A percentile compares a stretch with the other conserved stretches of the same genome.
Evolutionary conservation across 2,888 invertebrate species (phyloP).

Genomic region (Drosophila yooni): DNA sequence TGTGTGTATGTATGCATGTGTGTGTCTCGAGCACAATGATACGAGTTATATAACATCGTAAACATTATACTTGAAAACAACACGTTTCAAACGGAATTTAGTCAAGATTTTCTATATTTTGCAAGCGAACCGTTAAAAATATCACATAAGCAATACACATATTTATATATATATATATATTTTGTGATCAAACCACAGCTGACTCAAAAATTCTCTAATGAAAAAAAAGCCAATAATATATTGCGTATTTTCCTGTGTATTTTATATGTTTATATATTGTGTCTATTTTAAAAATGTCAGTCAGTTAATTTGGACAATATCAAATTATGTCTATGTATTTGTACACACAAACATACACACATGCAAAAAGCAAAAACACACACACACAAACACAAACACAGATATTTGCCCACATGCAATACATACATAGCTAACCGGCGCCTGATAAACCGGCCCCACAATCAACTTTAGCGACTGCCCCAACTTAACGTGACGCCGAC

Average conservation of each 20-base stretch:
- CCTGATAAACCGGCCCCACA: slow-evolving; percentile 77
- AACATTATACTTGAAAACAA: background rate
- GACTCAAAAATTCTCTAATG: background rate
- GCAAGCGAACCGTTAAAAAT: background rate
- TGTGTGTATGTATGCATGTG: background rate
- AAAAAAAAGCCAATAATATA: background rate
- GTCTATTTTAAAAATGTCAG: background rate
- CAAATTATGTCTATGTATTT: background rate
- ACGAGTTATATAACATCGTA: background rate
- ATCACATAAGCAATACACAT: background rate
- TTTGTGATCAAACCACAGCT: background rate
- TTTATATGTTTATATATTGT: background rate
- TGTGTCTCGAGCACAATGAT: background rate
- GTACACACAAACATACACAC: background rate
- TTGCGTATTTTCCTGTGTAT: background rate
- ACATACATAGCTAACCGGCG: slow-evolving; percentile 58
- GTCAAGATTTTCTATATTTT: background rate
- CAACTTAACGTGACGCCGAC: slow-evolving; percentile 42
- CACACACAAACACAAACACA: background rate
- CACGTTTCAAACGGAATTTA: background rate
- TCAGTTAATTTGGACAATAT: background rate
- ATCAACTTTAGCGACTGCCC: slow-evolving; percentile 51
- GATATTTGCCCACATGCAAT: background rate
- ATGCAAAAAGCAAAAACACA: background rate
- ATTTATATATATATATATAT: background rate